These are phyloP conservation scores for Chromobotia macracanthus DNA, from an alignment of 2,797 vertebrate species.

Conservation along the genomic window DNA sequence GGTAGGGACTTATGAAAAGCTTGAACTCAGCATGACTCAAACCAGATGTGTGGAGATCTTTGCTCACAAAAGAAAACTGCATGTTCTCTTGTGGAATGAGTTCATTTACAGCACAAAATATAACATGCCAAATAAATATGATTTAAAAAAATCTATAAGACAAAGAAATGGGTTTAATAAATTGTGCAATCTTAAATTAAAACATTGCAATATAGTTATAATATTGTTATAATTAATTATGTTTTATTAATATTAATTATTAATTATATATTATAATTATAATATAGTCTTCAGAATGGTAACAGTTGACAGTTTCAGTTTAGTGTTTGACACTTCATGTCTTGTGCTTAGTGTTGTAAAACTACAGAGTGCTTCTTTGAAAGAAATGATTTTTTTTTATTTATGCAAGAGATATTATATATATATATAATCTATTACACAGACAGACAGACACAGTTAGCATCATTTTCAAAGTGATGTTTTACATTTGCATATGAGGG, in stretches of 20 bases:
- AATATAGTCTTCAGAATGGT: background rate
- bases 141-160: too few relatives aligned
- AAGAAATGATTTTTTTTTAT: background rate
- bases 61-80: conserved; percentile 15
- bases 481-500: too few relatives aligned
- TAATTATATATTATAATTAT: too few relatives aligned
- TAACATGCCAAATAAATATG: too few relatives aligned
- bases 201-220: background rate
- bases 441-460: too few relatives aligned
- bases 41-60: conserved; percentile 28
- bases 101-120: background rate
- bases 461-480: too few relatives aligned
- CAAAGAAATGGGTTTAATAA: too few relatives aligned
- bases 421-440: too few relatives aligned
- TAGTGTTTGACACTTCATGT: background rate
- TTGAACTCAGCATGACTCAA: conserved; percentile 19
- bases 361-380: background rate
- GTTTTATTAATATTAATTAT: too few relatives aligned
- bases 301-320: background rate
- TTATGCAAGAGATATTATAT: background rate
- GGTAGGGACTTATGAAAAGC: conserved; percentile 42
- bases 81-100: conserved; percentile 11
- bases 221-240: too few relatives aligned
- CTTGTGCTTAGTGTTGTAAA: background rate
- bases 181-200: background rate